A percentile compares a stretch with the other conserved stretches of the same genome.
phyloP scores from a whole-genome alignment of 2,797 vertebrate genomes.

The Pangasius krempfi region DNA sequence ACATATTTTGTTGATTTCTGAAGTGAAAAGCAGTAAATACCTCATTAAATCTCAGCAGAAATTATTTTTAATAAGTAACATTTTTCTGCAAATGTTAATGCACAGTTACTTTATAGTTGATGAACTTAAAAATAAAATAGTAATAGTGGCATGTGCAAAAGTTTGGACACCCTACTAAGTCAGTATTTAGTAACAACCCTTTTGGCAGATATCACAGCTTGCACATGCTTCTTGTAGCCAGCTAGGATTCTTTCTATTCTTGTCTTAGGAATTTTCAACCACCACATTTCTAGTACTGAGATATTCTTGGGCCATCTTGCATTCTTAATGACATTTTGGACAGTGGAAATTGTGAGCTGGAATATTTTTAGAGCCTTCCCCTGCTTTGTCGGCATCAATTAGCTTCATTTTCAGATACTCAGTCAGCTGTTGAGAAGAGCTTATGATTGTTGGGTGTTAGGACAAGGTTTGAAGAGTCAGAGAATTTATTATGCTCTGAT shows the following conservation, averaged over 20 bases:
- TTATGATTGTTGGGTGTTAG: not conserved
- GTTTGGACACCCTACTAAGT: not conserved
- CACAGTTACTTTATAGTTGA: not conserved
- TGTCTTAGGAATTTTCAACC: not conserved
- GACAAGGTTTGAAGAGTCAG: not conserved
- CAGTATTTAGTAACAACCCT: not conserved
- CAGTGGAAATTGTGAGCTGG: conserved; percentile 5
- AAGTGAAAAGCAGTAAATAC: not conserved
- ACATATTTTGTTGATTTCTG: not conserved
- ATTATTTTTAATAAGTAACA: not conserved
- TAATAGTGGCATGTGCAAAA: not conserved
- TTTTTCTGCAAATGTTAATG: not conserved
- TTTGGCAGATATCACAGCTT: not conserved
- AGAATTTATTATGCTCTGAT: not conserved
- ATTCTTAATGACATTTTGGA: not conserved
- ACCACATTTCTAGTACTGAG: not conserved
- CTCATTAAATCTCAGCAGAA: not conserved
- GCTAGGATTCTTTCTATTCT: not conserved
- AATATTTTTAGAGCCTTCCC: not conserved
- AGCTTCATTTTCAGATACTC: not conserved
- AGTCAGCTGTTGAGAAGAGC: not conserved
- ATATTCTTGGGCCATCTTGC: not conserved
- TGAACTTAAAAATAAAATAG: not conserved
- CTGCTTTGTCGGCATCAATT: not conserved
- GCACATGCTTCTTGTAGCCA: not conserved